Evolutionary conservation across 2,797 vertebrate genomes (phyloP), one percentile per base, ranked within the genome.

Genomic region (Chlorospingus semifuscus): DNA sequence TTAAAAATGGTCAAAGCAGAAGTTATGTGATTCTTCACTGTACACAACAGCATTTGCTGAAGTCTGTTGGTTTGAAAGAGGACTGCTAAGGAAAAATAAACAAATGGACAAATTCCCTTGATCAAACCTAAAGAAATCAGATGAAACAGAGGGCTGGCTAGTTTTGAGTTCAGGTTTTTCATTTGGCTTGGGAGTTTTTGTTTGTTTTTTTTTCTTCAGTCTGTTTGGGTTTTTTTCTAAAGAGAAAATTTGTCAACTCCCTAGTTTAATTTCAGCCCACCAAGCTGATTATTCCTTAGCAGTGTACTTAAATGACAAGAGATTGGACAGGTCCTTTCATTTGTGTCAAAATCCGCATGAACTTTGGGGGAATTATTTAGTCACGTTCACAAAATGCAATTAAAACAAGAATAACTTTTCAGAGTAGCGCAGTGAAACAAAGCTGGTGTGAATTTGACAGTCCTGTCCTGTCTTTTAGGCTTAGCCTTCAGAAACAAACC

Each of bases 171-270:
- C 21, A 49, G 15, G 41, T n/a, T 93, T 83, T 71, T 70, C 14
- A 37, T 24, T 41, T 63, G 9, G 4, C 52, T 61, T n/a, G 11
- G 7, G 5, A 3, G 1, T 0, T 9, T 56, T 44, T 26, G 1
- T 41, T 71, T 64, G 12, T 6, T 7, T 29, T 18, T 42, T 2
- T 56, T 69, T 70, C 4, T 82, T 72, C 39, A 32, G 30, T 32
- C 26, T 16, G 2, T 30, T 80, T 41, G 7, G 2, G 1, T 0
- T 5, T 18, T 39, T 69, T 56, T 50, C 36, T 5, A 20, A 41
- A 56, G 30, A 39, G 8, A 65, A 90, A 41, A 76, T 19, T 1
- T 37, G 0, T 29, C 19, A 64, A 56, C 5, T 46, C 23, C 12
- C 7, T 21, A 47, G 36, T 18, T 19, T 19, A 30, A 66, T 81